Evolutionary conservation across 2,797 vertebrate species (phyloP).

Genomic region (Tolypeutes matacus): DNA sequence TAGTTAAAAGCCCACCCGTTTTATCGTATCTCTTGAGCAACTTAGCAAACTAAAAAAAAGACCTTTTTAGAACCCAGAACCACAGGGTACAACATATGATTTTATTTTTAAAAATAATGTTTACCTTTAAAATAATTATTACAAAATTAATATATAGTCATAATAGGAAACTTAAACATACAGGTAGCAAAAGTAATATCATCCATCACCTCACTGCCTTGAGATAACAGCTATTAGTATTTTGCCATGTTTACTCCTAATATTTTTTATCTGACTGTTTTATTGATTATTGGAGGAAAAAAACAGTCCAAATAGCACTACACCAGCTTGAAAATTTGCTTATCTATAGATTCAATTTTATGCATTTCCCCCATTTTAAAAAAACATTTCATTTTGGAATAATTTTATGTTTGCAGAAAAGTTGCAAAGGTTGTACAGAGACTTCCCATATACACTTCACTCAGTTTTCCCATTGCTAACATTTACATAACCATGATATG

Average conservation of each 20-base stretch:
- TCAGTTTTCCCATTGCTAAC: background rate
- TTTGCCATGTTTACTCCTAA: background rate
- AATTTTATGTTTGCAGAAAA: constrained; percentile 30
- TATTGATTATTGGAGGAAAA: background rate
- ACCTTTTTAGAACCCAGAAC: background rate
- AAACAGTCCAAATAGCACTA: background rate
- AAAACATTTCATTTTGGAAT: background rate
- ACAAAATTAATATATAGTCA: background rate
- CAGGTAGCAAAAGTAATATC: background rate
- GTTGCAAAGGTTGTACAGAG: background rate
- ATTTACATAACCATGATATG: background rate
- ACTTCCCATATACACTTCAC: background rate
- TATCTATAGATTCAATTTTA: background rate
- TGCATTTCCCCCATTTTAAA: background rate
- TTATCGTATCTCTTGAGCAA: no score
- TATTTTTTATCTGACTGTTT: background rate
- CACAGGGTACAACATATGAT: background rate
- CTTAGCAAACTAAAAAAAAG: no score
- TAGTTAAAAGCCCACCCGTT: no score
- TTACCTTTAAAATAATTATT: background rate
- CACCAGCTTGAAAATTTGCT: background rate
- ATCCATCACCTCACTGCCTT: background rate
- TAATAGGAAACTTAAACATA: background rate
- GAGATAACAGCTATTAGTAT: background rate
- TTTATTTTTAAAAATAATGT: constrained; percentile 34